Percentiles rank a stretch among this genome's conserved stretches.
These are phyloP conservation scores for Ostrea denselamellosa DNA, from an alignment of 1,140 invertebrate genomes.

Conservation along the genomic window DNA sequence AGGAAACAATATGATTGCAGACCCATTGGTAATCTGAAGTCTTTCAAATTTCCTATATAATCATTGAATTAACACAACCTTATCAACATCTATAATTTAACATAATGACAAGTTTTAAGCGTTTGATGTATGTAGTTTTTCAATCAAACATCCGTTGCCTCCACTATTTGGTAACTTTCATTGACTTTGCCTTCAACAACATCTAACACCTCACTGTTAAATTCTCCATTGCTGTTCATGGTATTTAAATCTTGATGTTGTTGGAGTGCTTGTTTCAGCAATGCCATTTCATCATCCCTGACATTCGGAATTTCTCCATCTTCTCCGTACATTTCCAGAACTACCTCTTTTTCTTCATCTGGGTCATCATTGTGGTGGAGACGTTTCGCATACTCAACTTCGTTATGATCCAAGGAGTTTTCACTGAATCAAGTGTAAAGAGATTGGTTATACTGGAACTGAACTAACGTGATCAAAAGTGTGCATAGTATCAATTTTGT, in stretches of 20 bases:
- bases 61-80: no score
- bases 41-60: no score
- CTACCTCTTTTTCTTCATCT: slow-evolving; percentile 17
- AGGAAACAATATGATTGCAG: no score
- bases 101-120: no score
- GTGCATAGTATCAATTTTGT: no score
- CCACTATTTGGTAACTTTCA: slow-evolving; percentile 7
- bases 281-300: neutral
- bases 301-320: neutral
- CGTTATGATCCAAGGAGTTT: neutral
- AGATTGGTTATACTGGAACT: neutral
- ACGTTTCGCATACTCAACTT: neutral
- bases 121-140: neutral
- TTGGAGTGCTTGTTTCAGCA: neutral
- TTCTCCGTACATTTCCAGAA: slow-evolving; percentile 21
- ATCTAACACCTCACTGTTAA: neutral
- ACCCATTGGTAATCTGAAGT: no score
- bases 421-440: neutral
- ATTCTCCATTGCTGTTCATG: neutral
- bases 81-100: no score
- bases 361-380: neutral
- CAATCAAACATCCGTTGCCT: neutral
- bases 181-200: neutral
- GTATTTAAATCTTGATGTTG: neutral
- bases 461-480: neutral